phyloP scores from a whole-genome alignment of 2,888 invertebrate genomes.

The Chaetoderma sp. region DNA sequence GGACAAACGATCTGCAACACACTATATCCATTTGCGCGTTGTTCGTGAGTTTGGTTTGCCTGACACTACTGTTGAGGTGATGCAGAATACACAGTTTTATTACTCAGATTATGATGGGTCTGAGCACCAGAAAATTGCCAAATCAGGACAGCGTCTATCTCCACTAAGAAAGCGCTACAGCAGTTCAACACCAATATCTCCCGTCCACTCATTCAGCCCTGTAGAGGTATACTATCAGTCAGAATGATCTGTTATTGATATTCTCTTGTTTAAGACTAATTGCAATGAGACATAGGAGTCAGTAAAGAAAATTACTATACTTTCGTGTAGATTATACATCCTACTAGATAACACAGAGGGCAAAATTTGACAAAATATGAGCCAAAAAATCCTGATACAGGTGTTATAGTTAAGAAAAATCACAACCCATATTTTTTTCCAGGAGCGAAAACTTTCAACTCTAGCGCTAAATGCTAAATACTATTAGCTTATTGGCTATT shows the following conservation, averaged over 20 bases:
- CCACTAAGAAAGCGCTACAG: not conserved
- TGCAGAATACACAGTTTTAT: slow-evolving; percentile 69
- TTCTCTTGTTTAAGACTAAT: no score
- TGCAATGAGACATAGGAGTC: no score
- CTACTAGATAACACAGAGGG: no score
- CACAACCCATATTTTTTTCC: no score
- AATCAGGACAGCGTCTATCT: slow-evolving; percentile 1
- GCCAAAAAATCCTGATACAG: no score
- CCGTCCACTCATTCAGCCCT: slow-evolving; percentile 66
- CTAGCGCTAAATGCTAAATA: no score
- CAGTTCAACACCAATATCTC: slow-evolving; percentile 1
- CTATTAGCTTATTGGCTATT: no score
- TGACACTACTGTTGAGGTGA: slow-evolving; percentile 85
- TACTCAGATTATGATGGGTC: slow-evolving; percentile 41
- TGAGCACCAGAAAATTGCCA: slow-evolving; percentile 28
- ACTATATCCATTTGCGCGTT: slow-evolving; percentile 86
- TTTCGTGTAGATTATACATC: no score
- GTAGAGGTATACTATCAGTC: slow-evolving; percentile 44
- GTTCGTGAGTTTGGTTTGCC: slow-evolving; percentile 95
- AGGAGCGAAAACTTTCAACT: no score
- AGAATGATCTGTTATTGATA: slow-evolving; percentile 7
- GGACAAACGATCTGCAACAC: slow-evolving; percentile 80
- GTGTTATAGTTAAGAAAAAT: no score
- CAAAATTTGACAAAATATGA: no score
- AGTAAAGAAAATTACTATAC: no score